Conservation (phyloP, 2,888 invertebrate species). For the Drosophila nr. perissopoda region DNA sequence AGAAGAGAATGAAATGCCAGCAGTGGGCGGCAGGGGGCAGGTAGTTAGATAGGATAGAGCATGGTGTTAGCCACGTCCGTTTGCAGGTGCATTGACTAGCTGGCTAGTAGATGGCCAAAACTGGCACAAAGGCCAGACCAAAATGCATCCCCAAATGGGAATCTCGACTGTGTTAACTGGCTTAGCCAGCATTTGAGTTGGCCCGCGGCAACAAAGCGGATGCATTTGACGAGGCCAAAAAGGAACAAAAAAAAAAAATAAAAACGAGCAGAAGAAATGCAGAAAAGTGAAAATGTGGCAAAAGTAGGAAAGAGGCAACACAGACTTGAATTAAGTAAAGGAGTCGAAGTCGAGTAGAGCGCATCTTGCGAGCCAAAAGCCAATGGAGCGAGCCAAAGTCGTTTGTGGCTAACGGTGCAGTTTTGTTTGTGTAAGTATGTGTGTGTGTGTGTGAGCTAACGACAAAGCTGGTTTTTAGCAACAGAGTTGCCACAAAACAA, state of each 20-base stretch:
- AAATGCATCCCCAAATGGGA: slow-evolving; percentile 50
- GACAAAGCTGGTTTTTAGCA: slow-evolving; percentile 33
- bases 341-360: slow-evolving; percentile 1
- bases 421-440: neutral
- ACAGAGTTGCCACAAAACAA: slow-evolving; percentile 54
- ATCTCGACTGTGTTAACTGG: slow-evolving; percentile 62
- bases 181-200: slow-evolving; percentile 57
- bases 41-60: neutral
- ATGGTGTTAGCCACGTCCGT: slow-evolving; percentile 38
- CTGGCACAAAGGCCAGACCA: slow-evolving; percentile 41
- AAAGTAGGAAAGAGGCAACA: slow-evolving; percentile 19
- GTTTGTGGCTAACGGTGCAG: slow-evolving; percentile 52
- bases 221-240: slow-evolving; percentile 63
- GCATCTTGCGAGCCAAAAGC: slow-evolving; percentile 25
- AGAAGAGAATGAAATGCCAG: slow-evolving; percentile 1
- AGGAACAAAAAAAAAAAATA: slow-evolving; percentile 45
- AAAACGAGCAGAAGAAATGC: slow-evolving; percentile 40
- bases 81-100: slow-evolving; percentile 67
- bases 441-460: slow-evolving; percentile 22
- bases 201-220: slow-evolving; percentile 61
- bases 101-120: slow-evolving; percentile 29
- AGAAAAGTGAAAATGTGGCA: slow-evolving; percentile 67
- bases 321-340: slow-evolving; percentile 6
- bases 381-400: slow-evolving; percentile 59
- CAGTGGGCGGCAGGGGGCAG: neutral